Evolutionary conservation across 2,888 invertebrate species (phyloP).

Genomic region (Ornithoptera alexandrae): DNA sequence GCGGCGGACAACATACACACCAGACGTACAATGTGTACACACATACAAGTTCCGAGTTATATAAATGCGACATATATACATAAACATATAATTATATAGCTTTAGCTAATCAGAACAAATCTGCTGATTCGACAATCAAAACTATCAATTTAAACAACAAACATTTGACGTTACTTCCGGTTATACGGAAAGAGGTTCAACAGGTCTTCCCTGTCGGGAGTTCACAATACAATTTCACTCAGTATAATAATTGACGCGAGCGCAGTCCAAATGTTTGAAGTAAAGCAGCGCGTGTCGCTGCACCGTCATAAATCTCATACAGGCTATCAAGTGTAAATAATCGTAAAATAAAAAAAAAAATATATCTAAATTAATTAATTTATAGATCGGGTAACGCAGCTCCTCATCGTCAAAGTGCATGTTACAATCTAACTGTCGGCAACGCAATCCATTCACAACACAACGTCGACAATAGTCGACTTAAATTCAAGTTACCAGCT

Average conservation of each 20-base stretch:
- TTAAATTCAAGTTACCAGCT: not conserved
- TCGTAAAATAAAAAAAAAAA: no score
- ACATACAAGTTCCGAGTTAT: conserved; percentile 39
- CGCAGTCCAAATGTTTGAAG: conserved; percentile 7
- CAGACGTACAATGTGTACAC: conserved; percentile 21
- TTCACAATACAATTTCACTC: not conserved
- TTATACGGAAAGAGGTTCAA: not conserved
- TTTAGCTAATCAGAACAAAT: conserved; percentile 6
- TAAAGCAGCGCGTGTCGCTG: not conserved
- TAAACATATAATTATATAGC: conserved; percentile 41
- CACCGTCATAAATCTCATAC: no score
- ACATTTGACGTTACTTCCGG: not conserved
- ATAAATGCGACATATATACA: conserved; percentile 77
- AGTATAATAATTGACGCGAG: conserved; percentile 18
- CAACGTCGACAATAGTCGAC: no score
- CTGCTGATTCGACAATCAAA: conserved; percentile 4
- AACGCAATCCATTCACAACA: no score
- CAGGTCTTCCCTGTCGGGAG: not conserved
- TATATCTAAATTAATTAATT: no score
- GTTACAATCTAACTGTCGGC: no score
- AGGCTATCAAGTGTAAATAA: no score
- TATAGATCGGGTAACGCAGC: no score
- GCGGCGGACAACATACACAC: conserved; percentile 12
- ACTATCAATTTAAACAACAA: not conserved
- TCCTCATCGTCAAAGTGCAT: no score